Evolutionary conservation across 2,888 invertebrate genomes (phyloP), one percentile per base, ranked within the genome.

Genomic region (Diaperis boleti): DNA sequence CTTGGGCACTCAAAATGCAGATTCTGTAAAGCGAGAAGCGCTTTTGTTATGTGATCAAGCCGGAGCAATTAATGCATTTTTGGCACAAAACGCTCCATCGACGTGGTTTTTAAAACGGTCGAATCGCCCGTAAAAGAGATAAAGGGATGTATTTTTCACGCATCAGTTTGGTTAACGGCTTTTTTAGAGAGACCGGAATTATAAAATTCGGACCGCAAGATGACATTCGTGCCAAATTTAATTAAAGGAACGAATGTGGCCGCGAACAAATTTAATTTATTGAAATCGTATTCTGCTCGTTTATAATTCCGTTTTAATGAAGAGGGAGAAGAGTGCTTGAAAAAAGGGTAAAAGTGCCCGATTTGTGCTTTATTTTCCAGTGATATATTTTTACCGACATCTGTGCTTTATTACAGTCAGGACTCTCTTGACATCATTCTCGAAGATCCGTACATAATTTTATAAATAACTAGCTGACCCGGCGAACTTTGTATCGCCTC

Each of bases 211-310:
- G 29, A 42, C 10, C 42, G 42, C 41, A 52, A 37, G 18, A 11
- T 17, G 37, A 18, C 52, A 37, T 37, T 41, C 18, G 15, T 42
- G 14, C 31, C 15, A 55, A 55, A 41, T 55, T 55, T 42, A 55
- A 55, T 55, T 55, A 42, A 55, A 26, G 7, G 42, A 41, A 42
- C 42, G 41, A 55, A 42, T 55, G 42, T 41, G 29, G 29, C 55
- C 29, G 26, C 3, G 35, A 22, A 35, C 33, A 11, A 7, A 31
- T 35, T 17, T 49, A 49, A 49, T 49, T 49, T 49, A 49, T 49
- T 49, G 49, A 33, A 47, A 49, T 49, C 11, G 15, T 33, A 33
- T 49, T 49, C 49, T 8, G 35, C 33, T 49, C 33, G 18, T 13
- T 33, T 49, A 33, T 49, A 49, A 49, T 49, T 15, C 33, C 18